Conservation (phyloP, 2,888 invertebrate genomes). For the Gisinianus flammeolus region DNA sequence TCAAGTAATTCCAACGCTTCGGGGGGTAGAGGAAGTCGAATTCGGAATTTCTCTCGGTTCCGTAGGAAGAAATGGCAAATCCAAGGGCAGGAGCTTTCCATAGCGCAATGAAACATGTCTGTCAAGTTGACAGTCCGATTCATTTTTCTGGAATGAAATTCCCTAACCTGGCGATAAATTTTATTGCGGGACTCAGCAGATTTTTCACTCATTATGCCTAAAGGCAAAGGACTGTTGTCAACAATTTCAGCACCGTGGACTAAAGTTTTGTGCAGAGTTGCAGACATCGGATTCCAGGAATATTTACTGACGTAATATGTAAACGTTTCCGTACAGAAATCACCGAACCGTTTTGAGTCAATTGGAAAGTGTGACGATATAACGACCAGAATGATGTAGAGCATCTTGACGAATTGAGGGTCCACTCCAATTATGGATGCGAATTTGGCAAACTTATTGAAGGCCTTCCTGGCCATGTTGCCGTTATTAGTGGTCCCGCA, state of each 20-base stretch:
- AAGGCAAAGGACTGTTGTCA: background rate
- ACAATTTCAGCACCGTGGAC: background rate
- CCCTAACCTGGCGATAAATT: background rate
- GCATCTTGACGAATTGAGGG: background rate
- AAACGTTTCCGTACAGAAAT: background rate
- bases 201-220: conserved; percentile 22
- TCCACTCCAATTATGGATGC: conserved; percentile 1
- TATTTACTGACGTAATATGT: background rate
- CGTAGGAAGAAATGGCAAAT: background rate
- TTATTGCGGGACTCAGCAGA: conserved; percentile 1
- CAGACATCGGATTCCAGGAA: background rate
- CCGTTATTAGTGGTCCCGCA: background rate
- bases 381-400: background rate
- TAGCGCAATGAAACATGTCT: background rate
- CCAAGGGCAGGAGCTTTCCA: conserved; percentile 5
- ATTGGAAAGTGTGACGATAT: background rate
- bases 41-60: background rate
- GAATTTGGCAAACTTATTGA: background rate
- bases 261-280: conserved; percentile 24
- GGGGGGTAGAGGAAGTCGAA: background rate
- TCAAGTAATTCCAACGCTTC: background rate
- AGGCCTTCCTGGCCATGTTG: conserved; percentile 17
- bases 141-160: background rate
- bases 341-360: background rate
- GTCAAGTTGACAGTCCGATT: background rate